Conservation (phyloP, 2,888 invertebrate species). For the Scrobipalpa costella region DNA sequence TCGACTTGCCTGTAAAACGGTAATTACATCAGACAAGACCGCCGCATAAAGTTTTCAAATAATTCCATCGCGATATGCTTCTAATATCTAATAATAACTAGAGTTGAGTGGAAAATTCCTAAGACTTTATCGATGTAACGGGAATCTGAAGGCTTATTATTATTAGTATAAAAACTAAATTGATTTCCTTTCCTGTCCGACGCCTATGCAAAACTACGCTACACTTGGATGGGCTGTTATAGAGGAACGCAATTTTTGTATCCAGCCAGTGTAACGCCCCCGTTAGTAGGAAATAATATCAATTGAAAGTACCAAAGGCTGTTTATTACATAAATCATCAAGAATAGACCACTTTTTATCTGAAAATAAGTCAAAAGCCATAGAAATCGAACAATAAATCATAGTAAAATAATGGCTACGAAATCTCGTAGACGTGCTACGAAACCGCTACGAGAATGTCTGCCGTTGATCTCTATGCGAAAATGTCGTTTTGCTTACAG, state of each 20-base stretch:
- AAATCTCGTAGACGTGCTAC: slow-evolving; percentile 65
- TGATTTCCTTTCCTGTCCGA: slow-evolving; percentile 32
- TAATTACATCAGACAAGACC: too few species aligned
- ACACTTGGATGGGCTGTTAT: slow-evolving; percentile 51
- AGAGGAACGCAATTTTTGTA: slow-evolving; percentile 48
- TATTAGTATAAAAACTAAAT: slow-evolving; percentile 28
- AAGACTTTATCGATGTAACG: too few species aligned
- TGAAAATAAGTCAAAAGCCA: not conserved
- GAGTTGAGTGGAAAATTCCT: too few species aligned
- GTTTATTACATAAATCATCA: not conserved
- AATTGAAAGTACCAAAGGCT: not conserved
- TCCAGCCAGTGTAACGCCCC: slow-evolving; percentile 45
- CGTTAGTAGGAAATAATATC: slow-evolving; percentile 36
- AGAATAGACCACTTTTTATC: not conserved
- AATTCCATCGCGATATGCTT: too few species aligned
- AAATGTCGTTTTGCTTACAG: not conserved
- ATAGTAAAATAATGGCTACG: slow-evolving; percentile 47
- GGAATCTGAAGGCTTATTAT: too few species aligned
- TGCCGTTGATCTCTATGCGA: not conserved
- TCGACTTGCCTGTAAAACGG: too few species aligned
- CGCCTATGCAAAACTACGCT: slow-evolving; percentile 41
- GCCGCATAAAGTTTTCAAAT: too few species aligned
- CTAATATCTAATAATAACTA: too few species aligned
- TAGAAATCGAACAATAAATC: slow-evolving; percentile 1
- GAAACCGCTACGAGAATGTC: slow-evolving; percentile 54